These are phyloP conservation scores for Gallirallus australis DNA, from an alignment of 2,797 vertebrate genomes.

Conservation along the genomic window DNA sequence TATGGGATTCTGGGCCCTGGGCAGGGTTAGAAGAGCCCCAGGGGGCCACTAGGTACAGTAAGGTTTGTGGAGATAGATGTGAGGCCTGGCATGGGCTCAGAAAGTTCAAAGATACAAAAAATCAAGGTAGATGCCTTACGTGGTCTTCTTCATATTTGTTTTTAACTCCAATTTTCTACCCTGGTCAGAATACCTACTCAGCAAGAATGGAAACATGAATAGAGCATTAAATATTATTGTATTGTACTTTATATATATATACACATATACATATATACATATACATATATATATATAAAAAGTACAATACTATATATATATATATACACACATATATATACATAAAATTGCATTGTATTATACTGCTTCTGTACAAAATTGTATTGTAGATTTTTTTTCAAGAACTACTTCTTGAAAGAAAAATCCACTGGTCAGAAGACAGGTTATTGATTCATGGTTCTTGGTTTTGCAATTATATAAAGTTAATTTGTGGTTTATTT, in stretches of 20 bases:
- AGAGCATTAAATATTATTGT: neutral
- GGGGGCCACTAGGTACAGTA: too few relatives aligned
- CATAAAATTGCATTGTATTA: neutral
- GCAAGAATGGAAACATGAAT: fast-evolving
- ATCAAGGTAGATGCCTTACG: neutral
- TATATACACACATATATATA: too few relatives aligned
- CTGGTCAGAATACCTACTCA: neutral
- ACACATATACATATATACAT: too few relatives aligned
- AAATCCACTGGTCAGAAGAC: neutral
- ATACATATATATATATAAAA: too few relatives aligned
- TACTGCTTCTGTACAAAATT: neutral
- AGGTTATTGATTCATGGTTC: fast-evolving
- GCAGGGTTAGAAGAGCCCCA: fast-evolving
- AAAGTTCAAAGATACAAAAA: neutral
- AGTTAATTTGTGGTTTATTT: neutral
- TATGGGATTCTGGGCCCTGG: neutral
- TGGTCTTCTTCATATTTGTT: neutral
- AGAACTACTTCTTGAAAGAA: neutral
- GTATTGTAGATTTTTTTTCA: neutral
- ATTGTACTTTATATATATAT: too few relatives aligned
- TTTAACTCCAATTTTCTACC: neutral
- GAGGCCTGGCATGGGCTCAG: neutral
- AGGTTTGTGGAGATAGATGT: too few relatives aligned
- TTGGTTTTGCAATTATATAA: neutral
- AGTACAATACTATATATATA: too few relatives aligned